Percentiles rank a stretch among this genome's conserved stretches.
Conservation (phyloP, 1,140 invertebrate species). For the Maconellicoccus hirsutus region DNA sequence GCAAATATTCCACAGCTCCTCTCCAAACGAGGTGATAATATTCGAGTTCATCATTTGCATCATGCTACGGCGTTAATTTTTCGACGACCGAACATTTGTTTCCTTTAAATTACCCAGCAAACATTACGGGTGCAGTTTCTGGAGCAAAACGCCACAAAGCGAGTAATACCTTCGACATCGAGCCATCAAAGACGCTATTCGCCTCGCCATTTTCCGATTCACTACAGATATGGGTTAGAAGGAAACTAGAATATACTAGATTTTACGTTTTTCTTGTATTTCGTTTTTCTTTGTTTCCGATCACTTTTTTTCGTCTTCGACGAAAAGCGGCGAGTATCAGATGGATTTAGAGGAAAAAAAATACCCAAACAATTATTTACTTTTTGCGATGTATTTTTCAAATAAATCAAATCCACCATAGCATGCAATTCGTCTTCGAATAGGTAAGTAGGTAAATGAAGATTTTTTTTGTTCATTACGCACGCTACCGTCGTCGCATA, state of each 20-base stretch:
- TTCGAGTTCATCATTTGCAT: too few relatives aligned
- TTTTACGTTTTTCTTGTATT: neutral
- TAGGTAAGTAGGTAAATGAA: too few relatives aligned
- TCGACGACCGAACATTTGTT: neutral
- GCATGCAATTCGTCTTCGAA: too few relatives aligned
- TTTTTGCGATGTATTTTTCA: neutral
- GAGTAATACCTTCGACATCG: neutral
- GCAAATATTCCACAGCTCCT: too few relatives aligned
- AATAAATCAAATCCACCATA: too few relatives aligned
- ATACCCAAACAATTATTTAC: neutral
- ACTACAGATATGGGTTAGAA: conserved; percentile 8
- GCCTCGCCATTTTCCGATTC: neutral
- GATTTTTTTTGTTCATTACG: too few relatives aligned
- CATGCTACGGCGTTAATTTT: neutral
- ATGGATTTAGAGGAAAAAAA: neutral
- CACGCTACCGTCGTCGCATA: too few relatives aligned
- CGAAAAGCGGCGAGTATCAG: too few relatives aligned
- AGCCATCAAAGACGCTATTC: neutral
- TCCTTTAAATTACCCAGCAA: neutral
- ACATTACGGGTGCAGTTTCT: neutral
- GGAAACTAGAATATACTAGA: neutral
- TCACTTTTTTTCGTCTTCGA: neutral
- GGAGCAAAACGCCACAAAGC: conserved; percentile 1
- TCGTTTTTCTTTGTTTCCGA: neutral
- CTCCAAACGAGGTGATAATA: too few relatives aligned